A percentile compares a stretch with the other conserved stretches of the same genome.
Conservation (phyloP, 2,888 invertebrate species). For the Allophyes oxyacanthae region DNA sequence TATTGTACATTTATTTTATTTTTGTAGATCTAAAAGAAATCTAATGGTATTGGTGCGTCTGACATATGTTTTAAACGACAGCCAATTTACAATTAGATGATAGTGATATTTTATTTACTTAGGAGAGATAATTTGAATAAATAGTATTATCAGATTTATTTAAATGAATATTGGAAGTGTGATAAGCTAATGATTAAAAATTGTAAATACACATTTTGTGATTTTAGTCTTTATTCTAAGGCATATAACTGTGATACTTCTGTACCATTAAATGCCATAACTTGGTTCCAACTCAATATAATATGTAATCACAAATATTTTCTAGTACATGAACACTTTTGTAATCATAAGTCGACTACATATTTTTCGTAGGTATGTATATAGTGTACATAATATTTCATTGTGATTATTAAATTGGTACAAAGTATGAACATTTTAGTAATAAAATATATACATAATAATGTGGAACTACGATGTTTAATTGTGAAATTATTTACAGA, state of each 20-base stretch:
- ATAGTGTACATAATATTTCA: slow-evolving; percentile 71
- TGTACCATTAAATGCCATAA: slow-evolving; percentile 68
- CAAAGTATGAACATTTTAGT: slow-evolving; percentile 53
- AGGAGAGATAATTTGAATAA: slow-evolving; percentile 49
- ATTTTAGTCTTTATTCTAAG: slow-evolving; percentile 52
- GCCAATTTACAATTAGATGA: slow-evolving; percentile 54
- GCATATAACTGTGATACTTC: slow-evolving; percentile 71
- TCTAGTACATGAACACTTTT: slow-evolving; percentile 49
- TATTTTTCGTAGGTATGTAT: slow-evolving; percentile 70
- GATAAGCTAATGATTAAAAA: slow-evolving; percentile 47
- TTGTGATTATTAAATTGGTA: slow-evolving; percentile 54
- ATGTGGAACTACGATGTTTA: slow-evolving; percentile 66
- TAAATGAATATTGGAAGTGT: slow-evolving; percentile 40
- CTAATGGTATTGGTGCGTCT: slow-evolving; percentile 63
- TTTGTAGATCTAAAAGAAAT: slow-evolving; percentile 55
- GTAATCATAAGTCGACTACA: slow-evolving; percentile 59
- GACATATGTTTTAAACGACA: slow-evolving; percentile 78
- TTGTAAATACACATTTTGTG: slow-evolving; percentile 55
- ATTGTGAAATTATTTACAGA: slow-evolving; percentile 50
- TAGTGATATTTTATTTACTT: slow-evolving; percentile 52
- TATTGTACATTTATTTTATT: slow-evolving; percentile 49
- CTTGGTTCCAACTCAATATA: slow-evolving; percentile 44
- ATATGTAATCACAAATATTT: slow-evolving; percentile 49
- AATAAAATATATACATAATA: slow-evolving; percentile 46
- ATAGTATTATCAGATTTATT: slow-evolving; percentile 56